Conservation (phyloP, 1,140 invertebrate genomes). For the Triops cancriformis region DNA sequence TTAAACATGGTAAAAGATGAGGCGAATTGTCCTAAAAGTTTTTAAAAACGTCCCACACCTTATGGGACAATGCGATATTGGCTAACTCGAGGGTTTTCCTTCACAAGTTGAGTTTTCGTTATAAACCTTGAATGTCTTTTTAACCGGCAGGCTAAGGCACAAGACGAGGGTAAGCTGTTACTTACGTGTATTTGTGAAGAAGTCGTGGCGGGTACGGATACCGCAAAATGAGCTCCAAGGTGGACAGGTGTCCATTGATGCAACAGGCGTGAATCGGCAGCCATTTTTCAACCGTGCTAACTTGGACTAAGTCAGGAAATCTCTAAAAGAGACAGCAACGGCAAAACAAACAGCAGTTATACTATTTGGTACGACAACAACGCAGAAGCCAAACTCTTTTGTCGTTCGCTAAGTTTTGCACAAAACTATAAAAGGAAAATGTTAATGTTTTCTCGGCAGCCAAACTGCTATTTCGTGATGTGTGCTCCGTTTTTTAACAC, state of each 20-base stretch:
- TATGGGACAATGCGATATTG: too few species aligned
- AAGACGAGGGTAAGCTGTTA: conserved; percentile 25
- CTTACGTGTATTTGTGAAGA: conserved; percentile 54
- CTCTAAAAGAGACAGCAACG: conserved; percentile 41
- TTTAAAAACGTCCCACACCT: too few species aligned
- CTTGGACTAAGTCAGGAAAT: conserved; percentile 54
- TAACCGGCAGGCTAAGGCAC: too few species aligned
- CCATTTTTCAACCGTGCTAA: conserved; percentile 82
- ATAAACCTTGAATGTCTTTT: too few species aligned
- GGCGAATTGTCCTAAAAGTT: too few species aligned
- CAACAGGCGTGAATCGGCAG: conserved; percentile 85
- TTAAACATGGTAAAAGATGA: neutral
- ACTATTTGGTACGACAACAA: conserved; percentile 17
- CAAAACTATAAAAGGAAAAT: too few species aligned
- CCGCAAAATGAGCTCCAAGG: conserved; percentile 69
- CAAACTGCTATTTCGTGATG: too few species aligned
- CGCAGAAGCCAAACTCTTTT: conserved; percentile 18
- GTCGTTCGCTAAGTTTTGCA: too few species aligned
- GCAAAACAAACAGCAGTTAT: neutral
- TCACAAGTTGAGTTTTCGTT: too few species aligned
- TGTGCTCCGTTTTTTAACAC: too few species aligned
- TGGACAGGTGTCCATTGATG: conserved; percentile 69
- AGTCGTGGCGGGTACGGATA: conserved; percentile 69
- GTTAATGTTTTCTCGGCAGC: too few species aligned
- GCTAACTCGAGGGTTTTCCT: too few species aligned